Base-by-base conservation (phyloP, 1,140 invertebrate genomes). In the Drosophila ficusphila region DNA sequence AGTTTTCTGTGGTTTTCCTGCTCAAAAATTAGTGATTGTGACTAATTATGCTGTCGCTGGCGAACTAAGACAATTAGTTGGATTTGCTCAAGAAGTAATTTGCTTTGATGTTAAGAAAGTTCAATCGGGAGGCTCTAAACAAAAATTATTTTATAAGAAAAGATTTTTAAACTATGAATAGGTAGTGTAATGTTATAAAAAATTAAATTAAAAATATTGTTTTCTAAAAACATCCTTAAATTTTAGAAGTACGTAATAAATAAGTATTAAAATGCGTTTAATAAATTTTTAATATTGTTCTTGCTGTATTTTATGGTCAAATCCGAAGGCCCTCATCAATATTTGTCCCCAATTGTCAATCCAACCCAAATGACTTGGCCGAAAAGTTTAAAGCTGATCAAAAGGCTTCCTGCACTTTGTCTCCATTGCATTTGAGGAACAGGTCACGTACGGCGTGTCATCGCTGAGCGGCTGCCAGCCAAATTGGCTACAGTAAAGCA, bases 391-490 rank as follows among this genome's bases (percentile, higher is more conserved):
- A 71, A 70, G 68, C 68, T 68, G 62, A 68, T 69, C 67, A 69
- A 47, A 46, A 27, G 27, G 51, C 51, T 71, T 60, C 68, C 65
- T 69, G 64, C 69, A 72, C 56, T 73, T 34, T 48, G 56, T 61
- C 39, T 72, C 57, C 72, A 33, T 27, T 72, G 68, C 76, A 88
- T 73, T 86, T 88, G 53, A 48, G 38, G 67, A 73, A 29, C 82
- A 88, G 77, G 77, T 86, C 81, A 86, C 81, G 81, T 86, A 76
- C 76, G 42, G 58, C 81, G 81, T 88, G 81, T 86, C 81, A 88
- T 76, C 76, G 81, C 81, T 85, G 81, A 79, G 81, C 76, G 76
- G 81, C 76, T 88, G 82, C 67, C 81, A 86, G 68, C 81, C 76
- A 86, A 86, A 86, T 86, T 86, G 81, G 81, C 81, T 74, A 77